phyloP scores from a whole-genome alignment of 2,888 invertebrate species.

The Tenthredo scrophulariae region DNA sequence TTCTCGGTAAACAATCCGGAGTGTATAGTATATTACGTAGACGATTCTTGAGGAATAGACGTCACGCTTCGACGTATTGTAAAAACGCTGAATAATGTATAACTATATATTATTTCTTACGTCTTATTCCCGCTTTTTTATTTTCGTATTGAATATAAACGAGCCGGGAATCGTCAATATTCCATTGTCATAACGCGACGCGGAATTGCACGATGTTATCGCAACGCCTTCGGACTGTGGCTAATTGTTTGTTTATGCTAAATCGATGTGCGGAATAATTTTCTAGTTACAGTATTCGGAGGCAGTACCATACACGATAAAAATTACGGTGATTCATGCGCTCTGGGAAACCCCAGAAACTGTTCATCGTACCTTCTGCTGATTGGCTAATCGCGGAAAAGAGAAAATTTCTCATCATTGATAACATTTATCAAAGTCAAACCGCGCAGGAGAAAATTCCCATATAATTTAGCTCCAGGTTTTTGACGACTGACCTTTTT shows the following conservation, averaged over 20 bases:
- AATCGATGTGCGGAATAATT: neutral
- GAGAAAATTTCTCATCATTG: too few species aligned
- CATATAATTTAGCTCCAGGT: neutral
- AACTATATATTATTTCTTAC: neutral
- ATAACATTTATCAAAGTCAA: neutral
- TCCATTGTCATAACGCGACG: neutral
- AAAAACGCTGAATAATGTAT: slow-evolving; percentile 1
- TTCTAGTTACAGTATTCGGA: neutral
- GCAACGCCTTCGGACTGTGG: neutral
- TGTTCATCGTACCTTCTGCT: neutral
- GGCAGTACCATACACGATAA: neutral
- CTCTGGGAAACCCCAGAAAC: neutral
- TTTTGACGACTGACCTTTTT: neutral
- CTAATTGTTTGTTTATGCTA: neutral
- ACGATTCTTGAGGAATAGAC: neutral
- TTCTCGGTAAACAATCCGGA: neutral
- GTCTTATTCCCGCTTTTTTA: neutral
- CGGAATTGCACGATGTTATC: neutral
- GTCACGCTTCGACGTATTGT: neutral
- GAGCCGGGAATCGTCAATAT: neutral
- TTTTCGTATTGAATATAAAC: neutral
- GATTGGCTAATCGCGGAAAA: neutral
- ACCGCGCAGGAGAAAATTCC: neutral
- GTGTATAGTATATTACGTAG: neutral
- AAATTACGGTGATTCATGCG: neutral